These are phyloP conservation scores for Platycheirus albimanus DNA, from an alignment of 2,888 invertebrate species.

Conservation along the genomic window DNA sequence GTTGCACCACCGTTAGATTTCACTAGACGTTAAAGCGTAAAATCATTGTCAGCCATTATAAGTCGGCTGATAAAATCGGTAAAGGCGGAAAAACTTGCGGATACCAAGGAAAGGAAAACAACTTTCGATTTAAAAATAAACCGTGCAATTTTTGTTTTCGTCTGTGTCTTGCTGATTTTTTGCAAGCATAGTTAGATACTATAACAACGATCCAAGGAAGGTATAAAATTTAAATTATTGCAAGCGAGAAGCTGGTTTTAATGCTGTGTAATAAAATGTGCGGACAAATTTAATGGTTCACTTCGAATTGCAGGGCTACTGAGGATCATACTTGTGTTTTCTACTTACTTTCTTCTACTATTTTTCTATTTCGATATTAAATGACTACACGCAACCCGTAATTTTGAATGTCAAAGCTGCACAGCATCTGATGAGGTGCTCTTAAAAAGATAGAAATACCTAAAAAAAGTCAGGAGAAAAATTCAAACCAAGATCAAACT, in stretches of 20 bases:
- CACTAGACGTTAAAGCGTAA: conserved; percentile 46
- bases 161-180: conserved; percentile 12
- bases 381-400: conserved; percentile 16
- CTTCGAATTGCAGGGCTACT: background rate
- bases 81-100: conserved; percentile 29
- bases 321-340: conserved; percentile 2
- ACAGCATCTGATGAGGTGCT: conserved; percentile 42
- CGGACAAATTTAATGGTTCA: conserved; percentile 37
- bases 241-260: conserved; percentile 35
- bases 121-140: conserved; percentile 73
- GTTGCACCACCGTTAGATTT: conserved; percentile 60
- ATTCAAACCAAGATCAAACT: no score
- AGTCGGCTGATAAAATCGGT: conserved; percentile 2
- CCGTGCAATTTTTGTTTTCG: conserved; percentile 47
- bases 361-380: conserved; percentile 61
- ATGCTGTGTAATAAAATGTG: background rate
- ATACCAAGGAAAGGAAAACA: conserved; percentile 66
- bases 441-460: conserved; percentile 48
- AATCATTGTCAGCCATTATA: conserved; percentile 31
- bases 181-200: no score
- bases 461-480: no score
- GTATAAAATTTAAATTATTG: no score
- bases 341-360: conserved; percentile 23
- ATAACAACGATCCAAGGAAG: no score
- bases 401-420: conserved; percentile 45